Conservation (phyloP, 30 jellyfish, hydroid and myxozoan species). For the Pelagia noctiluca region DNA sequence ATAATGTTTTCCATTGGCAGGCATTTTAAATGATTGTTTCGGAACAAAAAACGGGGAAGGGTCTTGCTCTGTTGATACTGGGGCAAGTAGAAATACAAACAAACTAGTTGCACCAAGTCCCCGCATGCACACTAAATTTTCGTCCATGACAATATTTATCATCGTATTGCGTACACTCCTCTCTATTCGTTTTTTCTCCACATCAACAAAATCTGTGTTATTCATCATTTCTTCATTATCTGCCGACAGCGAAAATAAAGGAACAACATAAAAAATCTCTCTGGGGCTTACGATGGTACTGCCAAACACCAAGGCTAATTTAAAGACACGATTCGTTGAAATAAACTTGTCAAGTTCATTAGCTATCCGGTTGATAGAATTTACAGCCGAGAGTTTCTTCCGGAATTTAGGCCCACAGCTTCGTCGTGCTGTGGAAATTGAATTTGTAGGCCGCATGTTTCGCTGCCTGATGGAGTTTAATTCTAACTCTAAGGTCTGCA, state of each 20-base stretch:
- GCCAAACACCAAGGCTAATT: constrained; percentile 41
- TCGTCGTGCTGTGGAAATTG: not conserved
- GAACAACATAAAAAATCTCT: constrained; percentile 34
- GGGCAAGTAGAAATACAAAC: constrained; percentile 36
- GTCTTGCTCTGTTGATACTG: constrained; percentile 11
- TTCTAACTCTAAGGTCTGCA: constrained; percentile 33
- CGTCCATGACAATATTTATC: too few relatives aligned
- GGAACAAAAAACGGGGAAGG: not conserved
- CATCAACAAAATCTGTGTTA: not conserved
- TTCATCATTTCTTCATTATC: not conserved
- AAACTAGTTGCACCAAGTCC: constrained; percentile 34
- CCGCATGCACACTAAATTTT: too few relatives aligned
- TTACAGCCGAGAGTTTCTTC: constrained; percentile 39
- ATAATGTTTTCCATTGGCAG: constrained; percentile 40
- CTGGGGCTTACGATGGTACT: constrained; percentile 60
- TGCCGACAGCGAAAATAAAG: not conserved
- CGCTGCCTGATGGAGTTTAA: not conserved
- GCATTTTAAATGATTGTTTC: constrained; percentile 22
- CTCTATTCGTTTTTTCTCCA: too few relatives aligned
- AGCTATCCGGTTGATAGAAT: not conserved
- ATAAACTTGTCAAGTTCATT: constrained; percentile 21
- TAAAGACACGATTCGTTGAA: not conserved
- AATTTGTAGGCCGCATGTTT: not conserved
- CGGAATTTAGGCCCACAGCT: constrained; percentile 1
- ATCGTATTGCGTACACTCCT: too few relatives aligned